Evolutionary conservation across 2,113 vertebrate species (phyloP).

Genomic region (Ciconia maguari): DNA sequence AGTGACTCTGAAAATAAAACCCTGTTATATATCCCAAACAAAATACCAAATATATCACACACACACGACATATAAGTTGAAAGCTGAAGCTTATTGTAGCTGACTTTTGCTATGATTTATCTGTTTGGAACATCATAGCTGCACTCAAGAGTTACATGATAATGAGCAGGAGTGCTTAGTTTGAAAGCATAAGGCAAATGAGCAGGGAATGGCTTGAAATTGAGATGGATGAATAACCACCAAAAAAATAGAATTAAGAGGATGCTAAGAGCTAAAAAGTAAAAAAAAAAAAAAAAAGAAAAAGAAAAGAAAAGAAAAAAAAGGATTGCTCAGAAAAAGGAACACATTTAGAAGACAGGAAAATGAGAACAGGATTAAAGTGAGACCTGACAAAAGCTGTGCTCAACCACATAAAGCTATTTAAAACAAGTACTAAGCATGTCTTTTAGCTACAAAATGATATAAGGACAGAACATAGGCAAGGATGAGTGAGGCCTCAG

Average conservation of each 20-base stretch:
- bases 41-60: not conserved
- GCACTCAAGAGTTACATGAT: not conserved
- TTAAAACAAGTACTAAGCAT: not conserved
- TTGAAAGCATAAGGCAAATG: not conserved
- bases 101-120: not conserved
- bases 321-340: not conserved
- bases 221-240: not conserved
- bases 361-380: not conserved
- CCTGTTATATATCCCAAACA: not conserved
- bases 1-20: not conserved
- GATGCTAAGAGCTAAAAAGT: not conserved
- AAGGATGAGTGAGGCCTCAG: not conserved
- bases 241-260: not conserved
- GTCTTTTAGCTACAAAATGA: not conserved
- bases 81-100: not conserved
- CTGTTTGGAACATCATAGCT: not conserved
- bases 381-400: not conserved
- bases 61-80: accelerated
- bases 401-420: not conserved
- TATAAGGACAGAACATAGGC: not conserved
- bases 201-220: not conserved
- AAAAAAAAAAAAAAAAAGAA: not conserved
- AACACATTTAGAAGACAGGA: not conserved
- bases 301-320: too few relatives aligned
- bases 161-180: not conserved